Base-by-base conservation (phyloP, 2,888 invertebrate genomes). In the Ischnura elegans region DNA sequence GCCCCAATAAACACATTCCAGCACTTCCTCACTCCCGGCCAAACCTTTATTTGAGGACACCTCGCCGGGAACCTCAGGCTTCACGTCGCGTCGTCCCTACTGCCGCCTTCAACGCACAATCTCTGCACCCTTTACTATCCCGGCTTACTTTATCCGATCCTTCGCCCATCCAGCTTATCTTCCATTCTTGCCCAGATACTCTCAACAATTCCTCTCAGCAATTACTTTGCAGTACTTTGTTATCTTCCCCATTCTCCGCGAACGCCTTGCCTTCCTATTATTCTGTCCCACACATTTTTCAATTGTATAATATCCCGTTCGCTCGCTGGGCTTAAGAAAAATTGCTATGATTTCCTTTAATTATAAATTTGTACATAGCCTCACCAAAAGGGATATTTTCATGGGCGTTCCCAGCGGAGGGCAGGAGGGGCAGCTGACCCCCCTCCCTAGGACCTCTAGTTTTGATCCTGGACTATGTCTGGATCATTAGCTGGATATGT, bases 1-100 rank as follows among this genome's bases (percentile, higher is more conserved):
- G 76, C 76, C 76, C 76, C 76, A 76, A 76, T 76, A 76, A 76
- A 76, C 76, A 76, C 76, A 76, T 76, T 76, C 76, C 76, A 36
- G 76, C 76, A 76, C 76, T 76, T 90, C 55, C 90, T 61, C 45
- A 42, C 87, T 55, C 51, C 51, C 51, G n/a, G 21, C 87, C 87
- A 13, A 51, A 47, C 87, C 87, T 87, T 76, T 76, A 76, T n/a
- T n/a, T 76, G 76, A 76, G 76, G 76, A 76, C 76, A 76, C 76
- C 87, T 51, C 42, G 25, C 25, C n/a, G 29, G 47, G 5, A 29
- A 29, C n/a, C 61, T 51, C 46, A 13, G n/a, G 51, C n/a, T 36
- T n/a, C 36, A 13, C 29, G 21, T 21, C 36, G 16, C 16, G 21
- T 21, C 87, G 6, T 29, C 36, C 4, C 51, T 36, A 16, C 19